A percentile compares a stretch with the other conserved stretches of the same genome.
Evolutionary conservation across 2,113 vertebrate genomes (phyloP).

Genomic region (Mugil cephalus): DNA sequence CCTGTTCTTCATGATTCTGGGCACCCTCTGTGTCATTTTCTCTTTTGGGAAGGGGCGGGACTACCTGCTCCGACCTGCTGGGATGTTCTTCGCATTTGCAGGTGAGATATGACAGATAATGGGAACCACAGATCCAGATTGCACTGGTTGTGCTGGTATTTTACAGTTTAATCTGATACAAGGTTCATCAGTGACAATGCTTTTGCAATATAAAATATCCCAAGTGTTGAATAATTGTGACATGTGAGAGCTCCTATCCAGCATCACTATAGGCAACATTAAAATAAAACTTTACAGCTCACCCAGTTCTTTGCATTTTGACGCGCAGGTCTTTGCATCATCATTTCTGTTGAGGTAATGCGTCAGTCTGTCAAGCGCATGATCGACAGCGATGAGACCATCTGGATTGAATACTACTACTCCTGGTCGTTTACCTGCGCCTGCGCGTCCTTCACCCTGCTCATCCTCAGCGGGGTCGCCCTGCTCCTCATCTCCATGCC

Average conservation of each 20-base stretch:
- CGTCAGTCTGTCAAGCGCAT: slow-evolving; percentile 96
- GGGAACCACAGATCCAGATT: not conserved
- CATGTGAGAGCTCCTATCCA: slow-evolving; percentile 1
- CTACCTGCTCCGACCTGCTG: slow-evolving; percentile 93
- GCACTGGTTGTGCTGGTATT: slow-evolving; percentile 2
- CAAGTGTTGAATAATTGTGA: slow-evolving; percentile 31
- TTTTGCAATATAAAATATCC: slow-evolving; percentile 6
- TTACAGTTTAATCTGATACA: slow-evolving; percentile 1
- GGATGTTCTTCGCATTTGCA: slow-evolving; percentile 97
- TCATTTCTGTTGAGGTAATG: slow-evolving; percentile 97
- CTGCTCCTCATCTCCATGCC: slow-evolving; percentile 96
- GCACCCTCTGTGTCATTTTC: slow-evolving; percentile 88
- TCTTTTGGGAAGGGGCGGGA: slow-evolving; percentile 92
- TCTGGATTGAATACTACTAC: slow-evolving; percentile 94
- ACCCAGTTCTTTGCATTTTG: slow-evolving; percentile 13
- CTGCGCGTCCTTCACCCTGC: slow-evolving; percentile 91
- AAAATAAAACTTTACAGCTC: slow-evolving; percentile 14
- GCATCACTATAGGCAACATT: not conserved
- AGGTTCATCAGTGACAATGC: too few relatives aligned
- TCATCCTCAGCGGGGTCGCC: slow-evolving; percentile 90
- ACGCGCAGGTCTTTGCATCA: slow-evolving; percentile 91
- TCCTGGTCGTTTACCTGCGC: slow-evolving; percentile 97
- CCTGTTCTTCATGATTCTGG: slow-evolving; percentile 90
- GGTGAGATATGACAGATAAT: slow-evolving; percentile 78
- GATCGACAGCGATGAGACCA: slow-evolving; percentile 94